phyloP scores from a whole-genome alignment of 2,888 invertebrate species.

The Orthosia cruda region DNA sequence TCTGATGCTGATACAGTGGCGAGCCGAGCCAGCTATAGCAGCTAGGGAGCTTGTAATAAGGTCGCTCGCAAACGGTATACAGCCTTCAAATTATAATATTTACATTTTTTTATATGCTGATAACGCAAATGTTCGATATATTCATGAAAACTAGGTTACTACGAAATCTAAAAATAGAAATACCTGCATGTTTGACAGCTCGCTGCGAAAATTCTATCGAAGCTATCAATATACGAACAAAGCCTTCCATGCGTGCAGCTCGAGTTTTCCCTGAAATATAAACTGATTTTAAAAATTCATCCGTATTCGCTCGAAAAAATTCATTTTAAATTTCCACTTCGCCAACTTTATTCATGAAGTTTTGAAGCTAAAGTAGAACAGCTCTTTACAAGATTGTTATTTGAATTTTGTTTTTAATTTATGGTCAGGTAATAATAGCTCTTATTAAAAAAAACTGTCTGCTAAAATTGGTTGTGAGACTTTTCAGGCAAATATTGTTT shows the following conservation, averaged over 20 bases:
- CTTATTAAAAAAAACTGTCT: constrained; percentile 24
- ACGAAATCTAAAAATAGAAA: constrained; percentile 25
- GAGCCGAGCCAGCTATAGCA: constrained; percentile 80
- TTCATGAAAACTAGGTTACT: constrained; percentile 29
- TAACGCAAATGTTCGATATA: constrained; percentile 57
- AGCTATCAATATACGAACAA: constrained; percentile 52
- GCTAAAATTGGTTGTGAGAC: not conserved
- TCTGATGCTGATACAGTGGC: constrained; percentile 83
- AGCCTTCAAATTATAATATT: constrained; percentile 73
- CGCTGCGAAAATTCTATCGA: constrained; percentile 14
- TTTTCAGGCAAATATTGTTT: constrained; percentile 6
- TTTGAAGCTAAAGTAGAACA: constrained; percentile 48
- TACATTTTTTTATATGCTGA: constrained; percentile 69
- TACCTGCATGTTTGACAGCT: constrained; percentile 10
- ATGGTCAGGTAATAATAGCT: constrained; percentile 29
- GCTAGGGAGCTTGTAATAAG: constrained; percentile 80
- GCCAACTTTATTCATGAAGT: constrained; percentile 61
- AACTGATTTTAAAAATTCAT: constrained; percentile 54
- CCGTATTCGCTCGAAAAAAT: constrained; percentile 45
- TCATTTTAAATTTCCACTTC: constrained; percentile 52
- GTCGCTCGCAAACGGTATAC: constrained; percentile 75
- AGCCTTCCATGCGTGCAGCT: constrained; percentile 37
- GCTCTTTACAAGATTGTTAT: constrained; percentile 53
- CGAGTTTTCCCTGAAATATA: constrained; percentile 45
- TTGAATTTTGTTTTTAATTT: constrained; percentile 44